Evolutionary conservation across 2,888 invertebrate species (phyloP), one percentile per base, ranked within the genome.

Genomic region (Leptopilina drosophilae): DNA sequence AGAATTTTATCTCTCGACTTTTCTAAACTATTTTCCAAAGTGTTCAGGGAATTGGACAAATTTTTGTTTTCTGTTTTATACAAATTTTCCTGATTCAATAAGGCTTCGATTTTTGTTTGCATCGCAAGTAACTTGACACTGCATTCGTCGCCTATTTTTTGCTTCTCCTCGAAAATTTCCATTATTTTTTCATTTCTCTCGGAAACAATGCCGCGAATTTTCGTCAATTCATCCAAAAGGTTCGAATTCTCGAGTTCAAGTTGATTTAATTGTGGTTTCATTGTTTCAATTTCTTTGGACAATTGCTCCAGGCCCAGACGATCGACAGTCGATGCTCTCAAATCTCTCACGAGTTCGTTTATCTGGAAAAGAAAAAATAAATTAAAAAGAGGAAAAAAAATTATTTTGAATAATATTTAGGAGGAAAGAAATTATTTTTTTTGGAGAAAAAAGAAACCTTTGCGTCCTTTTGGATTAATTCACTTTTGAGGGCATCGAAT

Each of bases 101-200:
- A 56, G 5, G 84, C 85, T 42, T 86, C 86, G 5, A 88, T 79
- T 62, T 78, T 85, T 7, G 73, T 83, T 77, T 87, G 86, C 79
- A 86, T 80, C 0, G 77, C 85, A 12, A 76, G 77, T 64, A 82
- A 26, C 76, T 84, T 85, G 2, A 76, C 77, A 3, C 14, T 77
- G 26, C 62, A 80, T 5, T 86, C 84, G 4, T 75, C 59, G 33
- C 81, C 82, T 15, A 67, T 53, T 65, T 78, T 84, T 33, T 84
- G 84, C 46, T 83, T 85, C 67, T 85, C 78, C 76, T 87, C 87
- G 42, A 87, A 77, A 46, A 88, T 67, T 66, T 83, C 53, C 2
- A 82, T 84, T 69, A 89, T 87, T 64, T 87, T 85, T 65, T 87
- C 84, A 75, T 87, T 85, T 11, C 86, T 84, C 40, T 87, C 85